Evolutionary conservation across 2,888 invertebrate genomes (phyloP).

Genomic region (Entomobrya proxima): DNA sequence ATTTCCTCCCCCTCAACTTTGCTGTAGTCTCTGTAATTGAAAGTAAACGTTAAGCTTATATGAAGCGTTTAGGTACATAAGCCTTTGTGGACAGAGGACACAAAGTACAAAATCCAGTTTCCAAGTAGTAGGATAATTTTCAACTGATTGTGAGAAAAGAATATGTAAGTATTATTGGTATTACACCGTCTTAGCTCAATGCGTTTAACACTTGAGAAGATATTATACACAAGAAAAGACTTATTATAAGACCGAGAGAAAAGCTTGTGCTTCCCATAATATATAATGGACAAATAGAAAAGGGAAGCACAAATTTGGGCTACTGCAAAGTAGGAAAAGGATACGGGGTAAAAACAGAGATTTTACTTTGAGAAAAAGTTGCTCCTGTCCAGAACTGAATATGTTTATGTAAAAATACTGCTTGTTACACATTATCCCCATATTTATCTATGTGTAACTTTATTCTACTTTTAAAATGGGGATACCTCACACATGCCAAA

Average conservation of each 20-base stretch:
- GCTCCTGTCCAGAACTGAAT: neutral
- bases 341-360: no score
- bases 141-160: constrained; percentile 7
- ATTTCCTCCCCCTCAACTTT: constrained; percentile 9
- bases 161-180: neutral
- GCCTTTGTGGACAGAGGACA: no score
- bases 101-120: neutral
- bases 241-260: neutral
- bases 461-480: constrained; percentile 1
- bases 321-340: no score
- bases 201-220: constrained; percentile 17
- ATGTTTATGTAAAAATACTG: neutral
- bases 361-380: no score
- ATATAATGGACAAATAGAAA: neutral
- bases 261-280: no score
- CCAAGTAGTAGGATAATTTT: constrained; percentile 2
- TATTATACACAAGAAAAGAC: neutral
- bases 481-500: neutral
- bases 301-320: no score
- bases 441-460: neutral
- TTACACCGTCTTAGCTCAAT: neutral
- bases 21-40: neutral
- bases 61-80: no score
- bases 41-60: no score
- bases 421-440: neutral